These are phyloP conservation scores for Liopterus haemorrhoidalis DNA, from an alignment of 2,888 invertebrate genomes.

Conservation along the genomic window DNA sequence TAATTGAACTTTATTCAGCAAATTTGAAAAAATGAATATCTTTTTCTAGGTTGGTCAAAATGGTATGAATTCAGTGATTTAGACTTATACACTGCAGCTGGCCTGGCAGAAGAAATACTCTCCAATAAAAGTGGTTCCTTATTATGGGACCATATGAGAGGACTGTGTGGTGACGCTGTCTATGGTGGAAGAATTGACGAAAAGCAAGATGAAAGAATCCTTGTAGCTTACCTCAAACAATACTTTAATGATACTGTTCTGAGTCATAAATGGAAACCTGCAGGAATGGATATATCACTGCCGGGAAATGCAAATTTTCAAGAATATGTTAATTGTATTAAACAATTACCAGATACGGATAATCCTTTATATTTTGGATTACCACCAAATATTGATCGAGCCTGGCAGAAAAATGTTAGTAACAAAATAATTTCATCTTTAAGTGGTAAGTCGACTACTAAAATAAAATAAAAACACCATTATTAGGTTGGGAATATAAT, in stretches of 20 bases:
- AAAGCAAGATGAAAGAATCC: conserved; percentile 61
- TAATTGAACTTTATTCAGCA: background rate
- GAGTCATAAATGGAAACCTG: conserved; percentile 54
- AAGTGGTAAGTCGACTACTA: conserved; percentile 45
- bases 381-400: conserved; percentile 79
- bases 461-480: conserved; percentile 21
- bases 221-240: conserved; percentile 60
- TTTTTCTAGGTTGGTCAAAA: conserved; percentile 69
- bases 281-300: conserved; percentile 48
- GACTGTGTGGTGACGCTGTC: conserved; percentile 70
- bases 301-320: conserved; percentile 49
- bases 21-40: background rate
- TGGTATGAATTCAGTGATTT: conserved; percentile 82
- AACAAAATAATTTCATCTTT: conserved; percentile 58
- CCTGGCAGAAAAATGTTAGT: conserved; percentile 70
- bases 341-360: conserved; percentile 65
- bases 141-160: conserved; percentile 71
- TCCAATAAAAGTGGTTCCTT: conserved; percentile 40
- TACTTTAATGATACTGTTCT: conserved; percentile 56
- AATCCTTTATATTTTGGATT: conserved; percentile 72
- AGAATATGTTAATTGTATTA: conserved; percentile 62
- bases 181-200: conserved; percentile 86
- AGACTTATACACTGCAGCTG: conserved; percentile 70
- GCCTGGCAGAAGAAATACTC: conserved; percentile 50
- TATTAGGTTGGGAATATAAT: background rate